Percentiles rank a stretch among this genome's conserved stretches.
These are phyloP conservation scores for Seriola dumerili DNA, from an alignment of 2,113 vertebrate genomes.

Conservation along the genomic window DNA sequence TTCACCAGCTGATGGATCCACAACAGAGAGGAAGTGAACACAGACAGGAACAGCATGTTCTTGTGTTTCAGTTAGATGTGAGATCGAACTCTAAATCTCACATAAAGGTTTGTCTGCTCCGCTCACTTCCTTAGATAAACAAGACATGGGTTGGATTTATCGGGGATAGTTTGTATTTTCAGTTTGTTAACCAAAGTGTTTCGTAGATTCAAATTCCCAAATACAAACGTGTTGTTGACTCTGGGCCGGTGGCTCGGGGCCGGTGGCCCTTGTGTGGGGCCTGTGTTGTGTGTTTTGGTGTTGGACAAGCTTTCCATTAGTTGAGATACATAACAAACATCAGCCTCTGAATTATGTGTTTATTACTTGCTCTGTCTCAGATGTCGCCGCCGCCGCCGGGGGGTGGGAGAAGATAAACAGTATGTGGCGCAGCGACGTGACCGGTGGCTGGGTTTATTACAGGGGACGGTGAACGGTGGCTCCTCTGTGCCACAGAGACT, in stretches of 20 bases:
- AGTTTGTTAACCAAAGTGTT: not conserved
- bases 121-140: too few relatives aligned
- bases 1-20: too few relatives aligned
- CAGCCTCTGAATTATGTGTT: conserved; percentile 43
- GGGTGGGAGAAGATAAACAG: too few relatives aligned
- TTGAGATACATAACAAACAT: conserved; percentile 36
- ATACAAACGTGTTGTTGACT: not conserved
- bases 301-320: conserved; percentile 20
- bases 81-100: not conserved
- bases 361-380: conserved; percentile 28
- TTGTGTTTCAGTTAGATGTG: too few relatives aligned
- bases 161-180: not conserved
- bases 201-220: too few relatives aligned
- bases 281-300: not conserved
- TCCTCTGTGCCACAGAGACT: conserved; percentile 56
- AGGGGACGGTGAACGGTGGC: conserved; percentile 53
- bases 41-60: too few relatives aligned
- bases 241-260: not conserved
- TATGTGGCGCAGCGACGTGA: conserved; percentile 52
- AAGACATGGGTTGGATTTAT: too few relatives aligned
- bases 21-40: too few relatives aligned
- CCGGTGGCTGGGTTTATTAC: conserved; percentile 61
- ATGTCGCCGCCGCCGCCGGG: conserved; percentile 24
- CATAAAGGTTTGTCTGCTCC: not conserved
- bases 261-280: not conserved